phyloP scores from a whole-genome alignment of 1,140 invertebrate species.

The Orchesella cincta region DNA sequence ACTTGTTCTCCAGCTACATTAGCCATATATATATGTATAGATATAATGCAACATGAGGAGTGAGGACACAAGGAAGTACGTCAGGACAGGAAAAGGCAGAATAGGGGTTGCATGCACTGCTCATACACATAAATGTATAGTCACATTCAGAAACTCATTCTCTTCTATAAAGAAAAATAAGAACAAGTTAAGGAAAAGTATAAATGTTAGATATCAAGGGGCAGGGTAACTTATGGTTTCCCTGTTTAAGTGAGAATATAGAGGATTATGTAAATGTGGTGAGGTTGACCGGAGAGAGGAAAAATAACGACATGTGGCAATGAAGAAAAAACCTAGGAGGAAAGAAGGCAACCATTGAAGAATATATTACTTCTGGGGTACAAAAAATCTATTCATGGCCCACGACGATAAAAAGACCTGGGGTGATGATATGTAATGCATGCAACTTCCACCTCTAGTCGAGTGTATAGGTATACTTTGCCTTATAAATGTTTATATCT shows the following conservation, averaged over 20 bases:
- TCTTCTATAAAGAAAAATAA: neutral
- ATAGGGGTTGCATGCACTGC: neutral
- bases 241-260: constrained; percentile 12
- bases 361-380: neutral
- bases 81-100: neutral
- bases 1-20: too few species aligned
- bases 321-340: neutral
- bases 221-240: constrained; percentile 10
- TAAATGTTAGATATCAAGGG: neutral
- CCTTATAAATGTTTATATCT: too few species aligned
- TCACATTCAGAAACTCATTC: neutral
- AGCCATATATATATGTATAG: neutral
- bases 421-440: too few species aligned
- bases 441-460: too few species aligned
- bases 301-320: constrained; percentile 13
- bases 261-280: constrained; percentile 17
- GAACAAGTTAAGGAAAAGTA: neutral
- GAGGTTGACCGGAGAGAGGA: constrained; percentile 8
- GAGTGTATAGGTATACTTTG: too few species aligned
- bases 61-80: neutral
- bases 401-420: too few species aligned
- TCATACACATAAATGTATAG: neutral
- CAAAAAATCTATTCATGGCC: too few species aligned
- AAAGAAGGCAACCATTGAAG: neutral
- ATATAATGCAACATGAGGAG: neutral